Conservation (phyloP, 2,797 vertebrate genomes). For the Semaprochilodus insignis region DNA sequence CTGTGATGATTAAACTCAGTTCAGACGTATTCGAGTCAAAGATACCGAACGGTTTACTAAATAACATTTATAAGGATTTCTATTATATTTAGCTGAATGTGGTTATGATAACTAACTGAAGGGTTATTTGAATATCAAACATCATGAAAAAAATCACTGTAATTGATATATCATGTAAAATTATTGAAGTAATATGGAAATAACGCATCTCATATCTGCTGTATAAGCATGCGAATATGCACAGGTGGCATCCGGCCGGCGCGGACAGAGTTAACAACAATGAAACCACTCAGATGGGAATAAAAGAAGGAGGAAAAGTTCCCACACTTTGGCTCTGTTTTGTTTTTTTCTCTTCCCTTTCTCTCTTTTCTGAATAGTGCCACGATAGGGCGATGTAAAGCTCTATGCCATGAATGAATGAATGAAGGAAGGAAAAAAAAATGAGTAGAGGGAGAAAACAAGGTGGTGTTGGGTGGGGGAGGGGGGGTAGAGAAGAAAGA, state of each 20-base stretch:
- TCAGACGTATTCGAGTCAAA: background rate
- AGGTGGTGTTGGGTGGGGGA: slow-evolving; percentile 6
- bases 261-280: slow-evolving; percentile 78
- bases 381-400: slow-evolving; percentile 74
- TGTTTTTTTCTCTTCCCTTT: slow-evolving; percentile 73
- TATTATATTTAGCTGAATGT: background rate
- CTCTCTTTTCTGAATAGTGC: slow-evolving; percentile 68
- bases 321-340: slow-evolving; percentile 81
- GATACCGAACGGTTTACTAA: background rate
- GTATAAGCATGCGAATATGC: slow-evolving; percentile 47
- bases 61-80: background rate
- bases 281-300: slow-evolving; percentile 76
- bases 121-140: too few species aligned
- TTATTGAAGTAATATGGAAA: background rate
- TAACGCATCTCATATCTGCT: background rate
- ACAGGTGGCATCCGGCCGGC: slow-evolving; percentile 81
- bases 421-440: slow-evolving; percentile 48
- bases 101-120: background rate
- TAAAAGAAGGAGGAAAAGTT: slow-evolving; percentile 76
- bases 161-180: background rate
- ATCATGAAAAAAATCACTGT: too few species aligned
- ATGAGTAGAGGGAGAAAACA: slow-evolving; percentile 34
- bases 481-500: slow-evolving; percentile 37
- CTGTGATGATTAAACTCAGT: background rate
- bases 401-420: slow-evolving; percentile 74